Conservation (phyloP, 2,888 invertebrate genomes). For the Mactromeris polynyma region DNA sequence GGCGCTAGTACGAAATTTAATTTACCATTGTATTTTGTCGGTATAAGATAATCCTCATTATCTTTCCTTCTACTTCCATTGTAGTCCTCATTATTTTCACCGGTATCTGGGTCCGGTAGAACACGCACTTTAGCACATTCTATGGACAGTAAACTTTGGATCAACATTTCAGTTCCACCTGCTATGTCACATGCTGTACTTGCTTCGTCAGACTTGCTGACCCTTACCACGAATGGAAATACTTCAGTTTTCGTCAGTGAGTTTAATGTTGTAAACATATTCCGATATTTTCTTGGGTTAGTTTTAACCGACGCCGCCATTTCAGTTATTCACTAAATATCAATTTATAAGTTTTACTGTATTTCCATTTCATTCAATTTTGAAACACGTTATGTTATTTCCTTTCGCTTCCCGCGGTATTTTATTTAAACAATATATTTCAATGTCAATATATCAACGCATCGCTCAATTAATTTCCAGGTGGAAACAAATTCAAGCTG, state of each 20-base stretch:
- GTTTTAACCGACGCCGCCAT: neutral
- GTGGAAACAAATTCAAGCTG: too few relatives aligned
- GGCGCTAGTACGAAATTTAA: neutral
- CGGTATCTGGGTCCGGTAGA: neutral
- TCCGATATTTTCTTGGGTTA: neutral
- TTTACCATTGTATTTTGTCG: conserved; percentile 18
- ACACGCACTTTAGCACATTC: conserved; percentile 2
- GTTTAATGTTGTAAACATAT: neutral
- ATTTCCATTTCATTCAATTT: too few relatives aligned
- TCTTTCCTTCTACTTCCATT: neutral
- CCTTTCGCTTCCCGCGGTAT: too few relatives aligned
- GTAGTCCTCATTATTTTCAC: neutral
- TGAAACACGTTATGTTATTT: too few relatives aligned
- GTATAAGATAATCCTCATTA: neutral
- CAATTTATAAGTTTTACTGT: too few relatives aligned
- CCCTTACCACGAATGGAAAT: neutral
- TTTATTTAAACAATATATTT: too few relatives aligned
- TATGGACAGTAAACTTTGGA: neutral
- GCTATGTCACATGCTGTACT: neutral
- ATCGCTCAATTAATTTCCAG: too few relatives aligned
- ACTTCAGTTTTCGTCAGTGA: neutral
- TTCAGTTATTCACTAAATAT: neutral
- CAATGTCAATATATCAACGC: too few relatives aligned
- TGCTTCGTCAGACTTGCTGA: neutral
- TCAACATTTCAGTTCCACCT: neutral